phyloP scores from a whole-genome alignment of 2,113 vertebrate genomes.

The Notarius lentiginosus region DNA sequence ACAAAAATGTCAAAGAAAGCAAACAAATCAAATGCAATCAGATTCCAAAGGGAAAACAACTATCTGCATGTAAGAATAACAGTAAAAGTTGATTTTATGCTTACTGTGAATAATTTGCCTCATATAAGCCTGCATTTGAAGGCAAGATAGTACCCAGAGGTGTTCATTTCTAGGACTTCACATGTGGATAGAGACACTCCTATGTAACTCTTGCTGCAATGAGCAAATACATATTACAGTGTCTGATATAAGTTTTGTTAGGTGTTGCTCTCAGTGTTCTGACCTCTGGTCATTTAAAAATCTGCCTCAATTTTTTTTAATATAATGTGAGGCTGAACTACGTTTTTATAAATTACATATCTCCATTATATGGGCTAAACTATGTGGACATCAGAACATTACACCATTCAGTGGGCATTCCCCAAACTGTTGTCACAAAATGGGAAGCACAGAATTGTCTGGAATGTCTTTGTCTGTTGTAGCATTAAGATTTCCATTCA shows the following conservation, averaged over 20 bases:
- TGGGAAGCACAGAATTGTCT: not conserved
- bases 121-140: not conserved
- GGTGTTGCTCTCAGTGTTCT: no score
- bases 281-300: not conserved
- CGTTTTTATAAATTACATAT: not conserved
- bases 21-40: not conserved
- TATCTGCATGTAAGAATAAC: not conserved
- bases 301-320: not conserved
- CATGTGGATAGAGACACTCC: not conserved
- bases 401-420: not conserved
- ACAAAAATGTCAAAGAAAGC: not conserved
- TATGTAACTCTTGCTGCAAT: not conserved
- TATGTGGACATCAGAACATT: not conserved
- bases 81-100: not conserved
- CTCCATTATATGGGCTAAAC: not conserved
- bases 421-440: not conserved
- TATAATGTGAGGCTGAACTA: not conserved
- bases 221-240: constrained; percentile 13
- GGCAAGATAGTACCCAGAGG: not conserved
- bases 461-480: not conserved
- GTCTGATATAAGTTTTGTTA: not conserved
- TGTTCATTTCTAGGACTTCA: not conserved
- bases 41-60: not conserved
- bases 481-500: not conserved
- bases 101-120: not conserved